Base-by-base conservation (phyloP, 2,797 vertebrate genomes). In the Ataeniobius toweri region DNA sequence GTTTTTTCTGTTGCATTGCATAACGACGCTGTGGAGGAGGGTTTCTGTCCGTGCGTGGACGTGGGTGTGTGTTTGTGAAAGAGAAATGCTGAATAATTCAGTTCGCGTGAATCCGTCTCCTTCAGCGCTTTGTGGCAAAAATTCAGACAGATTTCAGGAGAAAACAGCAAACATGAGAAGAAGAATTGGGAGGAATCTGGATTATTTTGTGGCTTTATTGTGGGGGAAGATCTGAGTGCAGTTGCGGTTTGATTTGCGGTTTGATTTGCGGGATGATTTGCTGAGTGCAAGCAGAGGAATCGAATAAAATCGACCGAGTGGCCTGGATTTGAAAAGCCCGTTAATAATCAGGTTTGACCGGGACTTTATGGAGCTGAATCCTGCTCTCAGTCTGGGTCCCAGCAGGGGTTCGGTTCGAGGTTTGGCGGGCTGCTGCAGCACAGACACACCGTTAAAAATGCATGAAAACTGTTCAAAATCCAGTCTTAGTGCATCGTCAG, bases 11-110 rank as follows among this genome's bases (percentile, higher is more conserved):
- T 69, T 88, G 71, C 65, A 39, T 90, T 90, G 83, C 91, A 87
- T 92, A 91, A 92, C 88, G 81, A 71, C 18, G 76, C 84, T 75
- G 87, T 83, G 86, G 82, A 86, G 82, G 88, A 76, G 85, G 82
- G 53, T 4, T 78, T 59, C 51, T 26, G 74, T 71, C 28, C 77
- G 72, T 41, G 71, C 18, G 73, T 9, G 71, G 41, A 68, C 28
- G 86, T 71, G 55, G 72, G 53, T 24, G 59, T 28, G 75, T 41
- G 73, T 26, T 65, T 68, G 86, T 71, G 58, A 71, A 41, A 41
- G 75, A 76, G 83, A 74, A 61, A 81, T 63, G 68, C 85, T 89
- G 88, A 87, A 90, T 91, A 87, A 92, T 92, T 91, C 81, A 90
- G 51, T 73, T 75, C 68, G 81, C 84, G 85, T 41, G 87, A 77